phyloP scores from a whole-genome alignment of 2,888 invertebrate species.

The Nemotelus pantherinus region DNA sequence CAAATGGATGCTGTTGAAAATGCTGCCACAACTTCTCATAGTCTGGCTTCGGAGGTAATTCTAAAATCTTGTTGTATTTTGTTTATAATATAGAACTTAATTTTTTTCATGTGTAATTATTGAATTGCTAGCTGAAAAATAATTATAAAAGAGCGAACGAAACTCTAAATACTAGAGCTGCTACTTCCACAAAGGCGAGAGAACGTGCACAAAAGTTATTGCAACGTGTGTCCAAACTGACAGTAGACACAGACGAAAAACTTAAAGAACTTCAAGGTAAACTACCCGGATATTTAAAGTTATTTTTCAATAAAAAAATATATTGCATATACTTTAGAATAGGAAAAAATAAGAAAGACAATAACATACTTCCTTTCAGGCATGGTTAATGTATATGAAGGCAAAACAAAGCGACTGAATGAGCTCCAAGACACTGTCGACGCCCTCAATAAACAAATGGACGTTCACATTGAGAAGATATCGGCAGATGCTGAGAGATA shows the following conservation, averaged over 20 bases:
- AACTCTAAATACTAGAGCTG: constrained; percentile 76
- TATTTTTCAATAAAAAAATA: neutral
- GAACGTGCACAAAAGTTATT: constrained; percentile 80
- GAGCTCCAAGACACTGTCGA: constrained; percentile 71
- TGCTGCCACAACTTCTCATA: constrained; percentile 76
- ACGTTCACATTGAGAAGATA: constrained; percentile 70
- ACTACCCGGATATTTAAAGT: constrained; percentile 48
- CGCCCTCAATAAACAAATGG: constrained; percentile 72
- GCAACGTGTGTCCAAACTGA: constrained; percentile 83
- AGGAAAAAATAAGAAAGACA: neutral
- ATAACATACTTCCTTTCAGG: constrained; percentile 57
- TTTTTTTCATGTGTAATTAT: neutral
- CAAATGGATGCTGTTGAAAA: constrained; percentile 78
- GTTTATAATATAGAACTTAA: neutral
- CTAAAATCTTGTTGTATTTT: neutral
- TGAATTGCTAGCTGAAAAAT: constrained; percentile 66
- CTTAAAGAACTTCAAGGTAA: constrained; percentile 74
- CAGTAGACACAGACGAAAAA: constrained; percentile 80
- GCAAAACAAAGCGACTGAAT: constrained; percentile 69
- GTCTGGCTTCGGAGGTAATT: constrained; percentile 67
- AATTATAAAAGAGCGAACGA: constrained; percentile 78
- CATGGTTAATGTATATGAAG: constrained; percentile 71
- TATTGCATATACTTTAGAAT: neutral
- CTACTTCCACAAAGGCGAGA: constrained; percentile 80
- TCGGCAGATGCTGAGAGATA: constrained; percentile 71